phyloP scores from a whole-genome alignment of 1,140 invertebrate genomes.

The Caenorhabditis briggsae region DNA sequence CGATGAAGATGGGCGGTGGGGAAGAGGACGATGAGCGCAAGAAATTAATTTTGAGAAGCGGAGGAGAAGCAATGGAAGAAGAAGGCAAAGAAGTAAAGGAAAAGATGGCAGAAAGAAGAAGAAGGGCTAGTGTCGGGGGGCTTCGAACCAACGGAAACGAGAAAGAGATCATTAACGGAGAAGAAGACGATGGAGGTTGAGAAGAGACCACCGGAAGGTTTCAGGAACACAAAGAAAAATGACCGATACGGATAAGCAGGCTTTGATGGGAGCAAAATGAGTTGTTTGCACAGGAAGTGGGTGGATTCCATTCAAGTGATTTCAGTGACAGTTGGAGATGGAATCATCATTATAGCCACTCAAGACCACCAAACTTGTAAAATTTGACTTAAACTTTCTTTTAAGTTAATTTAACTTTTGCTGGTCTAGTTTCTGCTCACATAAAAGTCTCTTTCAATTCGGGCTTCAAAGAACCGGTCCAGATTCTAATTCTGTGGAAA shows the following conservation, averaged over 20 bases:
- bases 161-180: constrained; percentile 49
- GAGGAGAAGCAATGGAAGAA: constrained; percentile 49
- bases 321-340: background rate
- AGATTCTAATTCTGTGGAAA: too few relatives aligned
- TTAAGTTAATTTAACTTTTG: too few relatives aligned
- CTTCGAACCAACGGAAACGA: constrained; percentile 46
- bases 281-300: background rate
- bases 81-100: constrained; percentile 11
- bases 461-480: too few relatives aligned
- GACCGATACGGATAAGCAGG: constrained; percentile 14
- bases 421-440: too few relatives aligned
- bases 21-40: constrained; percentile 54
- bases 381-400: too few relatives aligned
- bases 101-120: constrained; percentile 38
- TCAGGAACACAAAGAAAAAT: constrained; percentile 44
- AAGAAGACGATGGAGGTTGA: constrained; percentile 15
- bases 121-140: constrained; percentile 6
- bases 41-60: constrained; percentile 54
- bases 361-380: too few relatives aligned
- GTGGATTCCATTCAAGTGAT: background rate
- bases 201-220: constrained; percentile 49
- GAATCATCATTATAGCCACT: too few relatives aligned
- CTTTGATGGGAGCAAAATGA: background rate
- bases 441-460: too few relatives aligned
- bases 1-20: constrained; percentile 27